Percentiles rank a stretch among this genome's conserved stretches.
Conservation (phyloP, 1,140 invertebrate genomes). For the Apis florea region DNA sequence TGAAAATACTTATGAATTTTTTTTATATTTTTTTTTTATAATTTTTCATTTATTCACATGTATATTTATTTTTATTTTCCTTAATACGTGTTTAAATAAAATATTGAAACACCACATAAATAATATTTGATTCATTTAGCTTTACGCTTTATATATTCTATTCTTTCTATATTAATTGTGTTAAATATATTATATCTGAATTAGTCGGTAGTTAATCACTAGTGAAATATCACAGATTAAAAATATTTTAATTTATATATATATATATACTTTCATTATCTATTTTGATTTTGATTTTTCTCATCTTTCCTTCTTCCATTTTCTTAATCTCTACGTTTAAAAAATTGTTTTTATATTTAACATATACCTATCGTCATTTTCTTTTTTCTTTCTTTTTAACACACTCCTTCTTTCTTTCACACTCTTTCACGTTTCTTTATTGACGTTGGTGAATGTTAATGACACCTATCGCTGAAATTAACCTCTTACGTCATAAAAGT, state of each 20-base stretch:
- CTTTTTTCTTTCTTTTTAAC: neutral
- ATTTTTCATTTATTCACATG: too few species aligned
- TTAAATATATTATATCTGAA: too few species aligned
- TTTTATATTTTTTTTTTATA: neutral
- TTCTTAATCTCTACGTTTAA: neutral
- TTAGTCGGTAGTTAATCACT: too few species aligned
- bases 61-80: neutral
- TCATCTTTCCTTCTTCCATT: neutral
- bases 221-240: neutral
- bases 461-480: constrained; percentile 4
- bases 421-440: neutral
- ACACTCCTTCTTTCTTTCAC: neutral
- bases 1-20: neutral
- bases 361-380: too few species aligned
- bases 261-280: neutral
- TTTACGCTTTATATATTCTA: neutral
- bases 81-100: neutral
- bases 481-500: neutral
- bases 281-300: neutral
- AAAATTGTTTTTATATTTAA: neutral
- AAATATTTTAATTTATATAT: neutral
- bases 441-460: neutral
- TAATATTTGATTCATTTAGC: neutral
- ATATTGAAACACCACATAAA: too few species aligned
- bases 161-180: neutral